Base-by-base conservation (phyloP, 2,888 invertebrate genomes). In the Drosophila testacea region DNA sequence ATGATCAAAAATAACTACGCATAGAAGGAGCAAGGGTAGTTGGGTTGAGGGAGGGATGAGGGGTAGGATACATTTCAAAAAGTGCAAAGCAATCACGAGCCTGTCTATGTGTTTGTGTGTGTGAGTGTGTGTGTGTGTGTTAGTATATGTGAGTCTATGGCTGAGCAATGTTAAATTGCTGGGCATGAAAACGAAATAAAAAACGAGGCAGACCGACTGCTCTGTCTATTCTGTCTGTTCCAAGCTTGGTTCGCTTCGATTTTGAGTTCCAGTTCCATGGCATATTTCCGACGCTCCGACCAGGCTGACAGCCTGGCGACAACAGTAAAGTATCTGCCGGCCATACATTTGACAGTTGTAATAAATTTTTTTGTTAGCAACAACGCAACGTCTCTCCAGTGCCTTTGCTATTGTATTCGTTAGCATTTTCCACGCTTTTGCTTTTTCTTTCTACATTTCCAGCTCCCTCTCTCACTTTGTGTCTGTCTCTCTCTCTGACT, bases 1-100 rank as follows among this genome's bases (percentile, higher is more conserved):
- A 88, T 88, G 85, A 83, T 85, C 87, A 83, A 77, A 81, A 88
- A 81, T 79, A 88, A 86, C 83, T 83, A 83, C 84, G 83, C 87
- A 83, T 64, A 83, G 87, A 56, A 48, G 72, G 57, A 52, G 13
- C 32, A 32, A n/a, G 32, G 16, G 46, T 22, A 30, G 42, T 36
- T 38, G 44, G 50, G 51, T 42, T 16, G 57, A 30, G 28, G 10
- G 28, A 6, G 32, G 7, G 22, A 10, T 6, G 7, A 11, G 39
- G 13, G 16, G 16, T 56, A 13, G 48, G 57, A 39, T 50, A 72
- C 70, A 74, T 74, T 74, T 74, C 73, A 73, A 88, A 84, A 85
- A 84, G 83, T 88, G 88, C 85, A 84, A 87, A 84, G 84, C 88
- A 84, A 87, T 84, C 84, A 87, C 73, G 69, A 85, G 72, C 62